phyloP scores from a whole-genome alignment of 2,113 vertebrate genomes.

The Gymnocephalus cernua region DNA sequence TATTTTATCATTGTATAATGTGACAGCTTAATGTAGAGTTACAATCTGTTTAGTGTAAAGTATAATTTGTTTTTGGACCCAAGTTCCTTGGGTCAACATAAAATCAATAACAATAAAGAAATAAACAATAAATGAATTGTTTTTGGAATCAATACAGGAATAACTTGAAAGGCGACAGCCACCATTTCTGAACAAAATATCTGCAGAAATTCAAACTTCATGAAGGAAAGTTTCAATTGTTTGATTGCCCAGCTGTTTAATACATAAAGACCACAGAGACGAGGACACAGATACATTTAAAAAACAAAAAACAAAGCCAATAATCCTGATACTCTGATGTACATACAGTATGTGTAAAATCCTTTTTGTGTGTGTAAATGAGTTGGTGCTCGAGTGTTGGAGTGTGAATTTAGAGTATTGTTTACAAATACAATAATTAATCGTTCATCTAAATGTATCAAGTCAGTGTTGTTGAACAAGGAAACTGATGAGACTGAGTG shows the following conservation, averaged over 20 bases:
- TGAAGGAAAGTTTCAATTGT: background rate
- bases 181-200: background rate
- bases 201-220: background rate
- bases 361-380: background rate
- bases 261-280: background rate
- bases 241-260: background rate
- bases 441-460: constrained; percentile 19
- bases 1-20: background rate
- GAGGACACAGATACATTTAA: background rate
- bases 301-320: background rate
- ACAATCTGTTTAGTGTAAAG: background rate
- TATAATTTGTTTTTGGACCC: background rate
- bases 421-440: constrained; percentile 24
- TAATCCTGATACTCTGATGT: background rate
- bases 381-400: background rate
- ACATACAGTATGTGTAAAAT: background rate
- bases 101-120: background rate
- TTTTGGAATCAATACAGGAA: background rate
- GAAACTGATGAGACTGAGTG: background rate
- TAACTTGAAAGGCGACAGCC: too few species aligned
- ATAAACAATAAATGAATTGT: background rate
- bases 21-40: background rate
- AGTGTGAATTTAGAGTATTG: background rate
- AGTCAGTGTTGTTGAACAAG: constrained; percentile 29
- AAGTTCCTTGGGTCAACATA: background rate